Evolutionary conservation across 2,113 vertebrate species (phyloP), one percentile per base, ranked within the genome.

Genomic region (Ceratotherium simum): DNA sequence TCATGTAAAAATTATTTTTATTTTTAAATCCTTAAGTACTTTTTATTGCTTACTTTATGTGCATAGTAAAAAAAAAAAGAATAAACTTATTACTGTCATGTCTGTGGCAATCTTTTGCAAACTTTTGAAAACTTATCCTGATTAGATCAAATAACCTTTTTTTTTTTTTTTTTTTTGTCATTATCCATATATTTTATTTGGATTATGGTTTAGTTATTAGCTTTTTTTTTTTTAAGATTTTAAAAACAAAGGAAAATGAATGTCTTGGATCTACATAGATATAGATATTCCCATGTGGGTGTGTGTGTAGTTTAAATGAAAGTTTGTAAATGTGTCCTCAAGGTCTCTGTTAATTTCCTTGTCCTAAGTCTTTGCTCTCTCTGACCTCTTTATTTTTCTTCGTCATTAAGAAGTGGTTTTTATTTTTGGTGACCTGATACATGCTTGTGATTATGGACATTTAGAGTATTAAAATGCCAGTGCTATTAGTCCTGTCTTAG

Each of bases 151-250:
- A 51, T 78, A 39, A 67, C 58, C 27, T 3, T 16, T 60, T 42
- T 42, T 39, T n/a, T n/a, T n/a, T n/a, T n/a, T 39, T 39, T 39
- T 39, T 42, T 42, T 54, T 51, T 64, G 58, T n/a, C 27, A 65
- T 56, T 90, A 73, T 75, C 7, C 0, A 27, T 51, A 18, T 51
- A 65, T 67, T 95, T 89, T 87, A 29, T 86, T 88, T 90, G 48
- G 17, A 75, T 85, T 95, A 46, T 95, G 56, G 11, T 83, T 90
- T 76, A 20, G 23, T 84, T 78, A 21, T 91, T 18, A 94, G 46
- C 16, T 75, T 89, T 51, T 60, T 27, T 60, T 27, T 54, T 54
- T 54, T 54, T 20, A 7, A 5, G 1, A 72, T 46, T 75, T 84
- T 78, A 21, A 80, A 90, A 94, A 69, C n/a, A 51, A 46, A 65